These are phyloP conservation scores for Blera fallax DNA, from an alignment of 2,888 invertebrate genomes.

Conservation along the genomic window DNA sequence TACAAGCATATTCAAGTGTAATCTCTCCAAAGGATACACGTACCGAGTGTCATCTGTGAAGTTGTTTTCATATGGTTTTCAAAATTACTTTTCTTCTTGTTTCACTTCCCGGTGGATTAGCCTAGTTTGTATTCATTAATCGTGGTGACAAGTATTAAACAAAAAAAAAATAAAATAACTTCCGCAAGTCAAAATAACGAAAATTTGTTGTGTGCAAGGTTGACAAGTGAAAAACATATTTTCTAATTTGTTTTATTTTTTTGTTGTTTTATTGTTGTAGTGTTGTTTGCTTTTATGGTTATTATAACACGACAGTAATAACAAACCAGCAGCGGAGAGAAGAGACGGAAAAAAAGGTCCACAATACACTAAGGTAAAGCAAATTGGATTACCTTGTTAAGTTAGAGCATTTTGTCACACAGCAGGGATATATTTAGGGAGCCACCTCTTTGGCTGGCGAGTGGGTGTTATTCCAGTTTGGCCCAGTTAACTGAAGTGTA, in stretches of 20 bases:
- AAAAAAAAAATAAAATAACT: background rate
- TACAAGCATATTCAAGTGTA: background rate
- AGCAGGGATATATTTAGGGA: conserved; percentile 46
- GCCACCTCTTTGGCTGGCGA: background rate
- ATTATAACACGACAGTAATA: conserved; percentile 30
- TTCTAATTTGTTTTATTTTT: conserved; percentile 6
- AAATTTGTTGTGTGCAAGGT: conserved; percentile 14
- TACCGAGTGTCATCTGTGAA: conserved; percentile 44
- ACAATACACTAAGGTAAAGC: conserved; percentile 62
- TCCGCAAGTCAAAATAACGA: background rate
- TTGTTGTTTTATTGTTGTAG: conserved; percentile 1
- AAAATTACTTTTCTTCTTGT: conserved; percentile 7
- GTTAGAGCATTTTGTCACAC: conserved; percentile 45
- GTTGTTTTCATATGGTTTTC: background rate
- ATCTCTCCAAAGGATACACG: conserved; percentile 34
- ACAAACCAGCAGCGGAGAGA: background rate
- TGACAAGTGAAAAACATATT: conserved; percentile 38
- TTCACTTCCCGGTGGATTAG: conserved; percentile 10
- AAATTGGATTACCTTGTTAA: conserved; percentile 70
- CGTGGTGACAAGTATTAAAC: background rate
- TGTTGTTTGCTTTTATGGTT: conserved; percentile 44
- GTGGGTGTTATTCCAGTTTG: background rate
- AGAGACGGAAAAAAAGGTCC: background rate
- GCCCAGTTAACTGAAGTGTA: conserved; percentile 32
- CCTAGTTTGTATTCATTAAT: conserved; percentile 15